These are phyloP conservation scores for Myanophis thanlyinensis DNA, from an alignment of 2,113 vertebrate species.

Conservation along the genomic window DNA sequence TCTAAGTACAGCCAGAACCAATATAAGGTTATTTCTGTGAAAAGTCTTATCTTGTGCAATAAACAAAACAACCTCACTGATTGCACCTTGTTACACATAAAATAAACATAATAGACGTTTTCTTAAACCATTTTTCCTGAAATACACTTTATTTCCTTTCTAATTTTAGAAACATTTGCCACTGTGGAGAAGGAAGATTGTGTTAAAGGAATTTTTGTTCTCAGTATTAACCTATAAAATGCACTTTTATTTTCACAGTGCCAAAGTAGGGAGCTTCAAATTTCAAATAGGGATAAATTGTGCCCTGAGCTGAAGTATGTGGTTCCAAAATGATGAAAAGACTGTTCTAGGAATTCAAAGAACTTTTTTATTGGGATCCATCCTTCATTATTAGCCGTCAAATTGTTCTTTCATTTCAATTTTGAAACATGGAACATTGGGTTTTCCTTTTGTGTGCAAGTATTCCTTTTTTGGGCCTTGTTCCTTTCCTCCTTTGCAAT, in stretches of 20 bases:
- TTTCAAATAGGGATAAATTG: background rate
- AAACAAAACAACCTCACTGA: conserved; percentile 1
- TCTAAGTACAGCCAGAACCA: background rate
- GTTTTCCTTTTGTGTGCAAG: background rate
- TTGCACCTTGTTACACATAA: conserved; percentile 39
- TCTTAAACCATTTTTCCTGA: background rate
- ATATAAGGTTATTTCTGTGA: conserved; percentile 8
- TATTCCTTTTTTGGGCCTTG: background rate
- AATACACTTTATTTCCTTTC: conserved; percentile 22
- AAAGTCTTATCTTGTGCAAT: conserved; percentile 47
- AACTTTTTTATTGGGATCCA: background rate
- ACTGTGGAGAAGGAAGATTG: conserved; percentile 8
- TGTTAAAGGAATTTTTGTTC: conserved; percentile 12
- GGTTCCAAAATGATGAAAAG: background rate
- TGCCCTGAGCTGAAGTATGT: background rate
- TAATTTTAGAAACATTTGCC: background rate
- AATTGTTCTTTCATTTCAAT: background rate
- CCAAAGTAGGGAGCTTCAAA: background rate
- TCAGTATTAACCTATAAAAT: background rate
- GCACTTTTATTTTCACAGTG: background rate
- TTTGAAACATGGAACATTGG: background rate
- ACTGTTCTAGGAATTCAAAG: background rate
- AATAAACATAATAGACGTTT: background rate
- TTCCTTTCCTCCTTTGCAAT: background rate
- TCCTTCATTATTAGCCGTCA: background rate